Conservation (phyloP, 2,797 vertebrate genomes). For the Acanthopagrus latus region DNA sequence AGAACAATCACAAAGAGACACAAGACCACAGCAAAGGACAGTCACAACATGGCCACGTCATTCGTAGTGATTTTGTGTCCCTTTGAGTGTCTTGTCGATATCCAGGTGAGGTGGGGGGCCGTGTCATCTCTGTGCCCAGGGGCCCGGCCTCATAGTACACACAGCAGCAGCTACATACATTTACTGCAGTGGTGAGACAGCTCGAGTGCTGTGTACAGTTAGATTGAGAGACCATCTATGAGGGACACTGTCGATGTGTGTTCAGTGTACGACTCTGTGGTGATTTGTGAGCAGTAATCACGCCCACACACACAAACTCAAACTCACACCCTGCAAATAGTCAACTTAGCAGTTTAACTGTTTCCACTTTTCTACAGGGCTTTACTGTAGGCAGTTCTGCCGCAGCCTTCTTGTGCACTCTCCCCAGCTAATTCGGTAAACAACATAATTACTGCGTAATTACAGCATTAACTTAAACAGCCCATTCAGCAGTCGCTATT, state of each 20-base stretch:
- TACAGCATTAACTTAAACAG: slow-evolving; percentile 68
- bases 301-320: slow-evolving; percentile 6
- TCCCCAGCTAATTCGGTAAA: slow-evolving; percentile 64
- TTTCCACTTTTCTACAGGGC: slow-evolving; percentile 33
- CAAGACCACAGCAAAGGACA: not conserved
- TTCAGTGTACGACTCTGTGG: not conserved
- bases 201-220: not conserved
- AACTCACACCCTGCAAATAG: slow-evolving; percentile 21
- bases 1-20: not conserved
- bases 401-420: slow-evolving; percentile 41
- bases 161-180: not conserved
- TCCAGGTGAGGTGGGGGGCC: not conserved
- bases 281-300: slow-evolving; percentile 37
- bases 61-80: not conserved
- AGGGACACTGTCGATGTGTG: not conserved
- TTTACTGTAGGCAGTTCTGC: slow-evolving; percentile 32
- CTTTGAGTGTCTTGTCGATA: not conserved
- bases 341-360: slow-evolving; percentile 35
- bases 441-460: slow-evolving; percentile 73
- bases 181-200: not conserved
- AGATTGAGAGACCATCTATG: not conserved
- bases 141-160: not conserved
- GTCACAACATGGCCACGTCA: fast-evolving
- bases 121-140: not conserved
- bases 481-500: slow-evolving; percentile 53